A percentile compares a stretch with the other conserved stretches of the same genome.
phyloP scores from a whole-genome alignment of 2,888 invertebrate species.

The Drosophila barbarae region DNA sequence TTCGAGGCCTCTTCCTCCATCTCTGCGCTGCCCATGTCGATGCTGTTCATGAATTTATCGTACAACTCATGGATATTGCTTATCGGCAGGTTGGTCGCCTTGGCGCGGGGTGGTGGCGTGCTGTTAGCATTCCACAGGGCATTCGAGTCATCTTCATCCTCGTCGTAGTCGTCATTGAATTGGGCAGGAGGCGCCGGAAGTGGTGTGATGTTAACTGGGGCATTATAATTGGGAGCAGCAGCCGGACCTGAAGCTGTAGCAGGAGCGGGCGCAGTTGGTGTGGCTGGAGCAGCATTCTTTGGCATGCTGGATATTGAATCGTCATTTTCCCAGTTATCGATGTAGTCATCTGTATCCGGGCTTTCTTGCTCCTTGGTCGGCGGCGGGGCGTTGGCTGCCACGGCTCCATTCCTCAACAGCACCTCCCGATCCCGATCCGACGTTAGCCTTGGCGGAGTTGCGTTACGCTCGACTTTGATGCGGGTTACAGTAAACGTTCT shows the following conservation, averaged over 20 bases:
- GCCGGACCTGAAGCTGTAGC: not conserved
- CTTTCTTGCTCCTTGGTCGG: slow-evolving; percentile 60
- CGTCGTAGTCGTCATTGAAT: slow-evolving; percentile 37
- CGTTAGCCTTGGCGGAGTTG: slow-evolving; percentile 42
- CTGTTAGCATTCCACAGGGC: slow-evolving; percentile 62
- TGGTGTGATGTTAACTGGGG: not conserved
- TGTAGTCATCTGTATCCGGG: slow-evolving; percentile 79
- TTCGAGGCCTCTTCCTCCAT: slow-evolving; percentile 19
- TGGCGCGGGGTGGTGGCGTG: slow-evolving; percentile 60
- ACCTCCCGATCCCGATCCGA: slow-evolving; percentile 16
- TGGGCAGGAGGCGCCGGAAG: not conserved
- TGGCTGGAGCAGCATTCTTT: slow-evolving; percentile 33
- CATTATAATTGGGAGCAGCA: slow-evolving; percentile 23
- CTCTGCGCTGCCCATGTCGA: slow-evolving; percentile 58
- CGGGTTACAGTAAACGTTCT: slow-evolving; percentile 30
- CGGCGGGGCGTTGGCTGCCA: slow-evolving; percentile 43
- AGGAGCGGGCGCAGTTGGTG: not conserved
- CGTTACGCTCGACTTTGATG: slow-evolving; percentile 54
- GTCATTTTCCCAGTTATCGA: slow-evolving; percentile 79
- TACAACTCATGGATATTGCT: slow-evolving; percentile 75
- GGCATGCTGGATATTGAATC: slow-evolving; percentile 72
- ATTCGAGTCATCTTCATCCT: slow-evolving; percentile 63
- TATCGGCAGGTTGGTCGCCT: slow-evolving; percentile 13
- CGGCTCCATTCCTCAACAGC: slow-evolving; percentile 36
- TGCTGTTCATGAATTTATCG: slow-evolving; percentile 78